Evolutionary conservation across 2,888 invertebrate genomes (phyloP), one percentile per base, ranked within the genome.

Genomic region (Siphlonurus alternatus): DNA sequence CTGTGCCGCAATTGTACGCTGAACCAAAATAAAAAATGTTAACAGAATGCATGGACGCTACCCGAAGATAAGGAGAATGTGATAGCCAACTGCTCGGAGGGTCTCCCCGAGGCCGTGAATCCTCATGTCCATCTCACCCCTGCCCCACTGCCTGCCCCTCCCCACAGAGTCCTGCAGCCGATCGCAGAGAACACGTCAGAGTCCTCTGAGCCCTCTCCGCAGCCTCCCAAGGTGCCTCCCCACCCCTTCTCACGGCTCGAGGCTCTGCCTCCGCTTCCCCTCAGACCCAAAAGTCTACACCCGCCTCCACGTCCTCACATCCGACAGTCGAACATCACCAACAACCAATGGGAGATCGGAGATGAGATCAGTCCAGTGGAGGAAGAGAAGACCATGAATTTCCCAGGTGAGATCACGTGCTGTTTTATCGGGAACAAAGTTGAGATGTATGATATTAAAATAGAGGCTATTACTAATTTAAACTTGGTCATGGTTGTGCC

Each of bases 11-110:
- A n/a, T n/a, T n/a, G n/a, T n/a, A n/a, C n/a, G n/a, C n/a, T n/a
- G n/a, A n/a, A n/a, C n/a, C n/a, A n/a, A n/a, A n/a, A n/a, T n/a
- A n/a, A n/a, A n/a, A n/a, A n/a, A n/a, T n/a, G n/a, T n/a, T n/a
- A n/a, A n/a, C 38, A 69, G 68, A 68, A 69, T 65, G 63, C 68
- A 1, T 70, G 68, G 69, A 62, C 64, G 22, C 67, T 69, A 60
- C 66, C 56, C 18, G 68, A 68, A 22, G 64, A 69, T 61, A 69
- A 68, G 61, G 69, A 69, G n/a, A 69, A 69, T 51, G 22, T 59
- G 59, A 62, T 62, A 23, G 53, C 51, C 7, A 23, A 23, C 53
- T 51, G 53, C 5, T 38, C 3, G n/a, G 63, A 63, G 54, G 38
- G 54, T 59, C 59, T 38, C 7, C 15, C 38, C 7, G 38, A 38